phyloP scores from a whole-genome alignment of 2,888 invertebrate genomes.

The Furcula furcula region DNA sequence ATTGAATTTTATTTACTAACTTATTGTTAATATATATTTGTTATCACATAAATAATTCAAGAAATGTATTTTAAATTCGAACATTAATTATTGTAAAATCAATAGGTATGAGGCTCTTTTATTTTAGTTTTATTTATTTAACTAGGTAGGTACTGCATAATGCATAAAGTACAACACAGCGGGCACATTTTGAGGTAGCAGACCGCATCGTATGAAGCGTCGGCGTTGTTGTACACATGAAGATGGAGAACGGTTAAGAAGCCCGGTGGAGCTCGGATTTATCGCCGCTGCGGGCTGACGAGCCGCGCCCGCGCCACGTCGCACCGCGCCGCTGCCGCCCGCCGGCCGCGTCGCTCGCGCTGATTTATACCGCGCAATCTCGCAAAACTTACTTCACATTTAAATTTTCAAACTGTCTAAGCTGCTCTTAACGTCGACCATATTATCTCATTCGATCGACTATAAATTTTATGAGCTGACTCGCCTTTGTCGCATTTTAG shows the following conservation, averaged over 20 bases:
- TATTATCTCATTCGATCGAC: slow-evolving; percentile 82
- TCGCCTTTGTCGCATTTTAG: slow-evolving; percentile 73
- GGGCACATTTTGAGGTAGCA: no score
- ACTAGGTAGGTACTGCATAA: no score
- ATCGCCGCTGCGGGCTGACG: slow-evolving; percentile 66
- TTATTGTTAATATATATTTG: no score
- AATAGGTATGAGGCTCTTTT: no score
- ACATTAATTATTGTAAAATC: no score
- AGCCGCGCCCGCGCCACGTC: slow-evolving; percentile 50
- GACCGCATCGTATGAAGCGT: slow-evolving; percentile 17
- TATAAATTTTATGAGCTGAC: slow-evolving; percentile 81
- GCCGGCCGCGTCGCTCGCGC: slow-evolving; percentile 55
- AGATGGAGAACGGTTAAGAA: slow-evolving; percentile 70
- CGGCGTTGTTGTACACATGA: slow-evolving; percentile 47
- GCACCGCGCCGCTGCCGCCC: slow-evolving; percentile 39
- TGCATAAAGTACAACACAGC: no score
- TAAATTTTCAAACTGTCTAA: slow-evolving; percentile 82
- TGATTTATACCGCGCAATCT: slow-evolving; percentile 81
- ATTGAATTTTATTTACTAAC: no score
- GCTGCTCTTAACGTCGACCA: slow-evolving; percentile 80
- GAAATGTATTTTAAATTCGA: no score
- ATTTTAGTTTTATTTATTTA: no score
- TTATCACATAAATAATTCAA: no score
- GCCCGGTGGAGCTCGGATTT: slow-evolving; percentile 78
- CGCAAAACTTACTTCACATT: slow-evolving; percentile 82